A percentile compares a stretch with the other conserved stretches of the same genome.
phyloP scores from a whole-genome alignment of 2,113 vertebrate genomes.

The Pipa parva region DNA sequence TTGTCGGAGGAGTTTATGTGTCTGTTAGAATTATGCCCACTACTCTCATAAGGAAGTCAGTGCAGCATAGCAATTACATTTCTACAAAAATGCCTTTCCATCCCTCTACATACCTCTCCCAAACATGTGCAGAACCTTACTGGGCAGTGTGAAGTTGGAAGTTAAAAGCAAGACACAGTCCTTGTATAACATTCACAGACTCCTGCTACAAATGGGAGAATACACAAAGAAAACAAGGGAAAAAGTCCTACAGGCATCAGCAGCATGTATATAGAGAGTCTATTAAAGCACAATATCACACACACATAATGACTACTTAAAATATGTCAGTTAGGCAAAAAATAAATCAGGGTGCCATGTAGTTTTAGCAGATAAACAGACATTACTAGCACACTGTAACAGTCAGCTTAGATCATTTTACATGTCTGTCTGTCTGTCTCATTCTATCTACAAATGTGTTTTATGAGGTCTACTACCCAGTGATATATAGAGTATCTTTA shows the following conservation, averaged over 20 bases:
- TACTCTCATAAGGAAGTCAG: neutral
- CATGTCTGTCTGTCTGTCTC: no score
- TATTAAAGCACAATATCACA: neutral
- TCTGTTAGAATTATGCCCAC: no score
- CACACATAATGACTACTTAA: no score
- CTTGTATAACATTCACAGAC: slow-evolving; percentile 51
- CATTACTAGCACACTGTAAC: no score
- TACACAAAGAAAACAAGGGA: slow-evolving; percentile 12
- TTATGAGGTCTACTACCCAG: no score
- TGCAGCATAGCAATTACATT: neutral
- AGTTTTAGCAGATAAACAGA: no score
- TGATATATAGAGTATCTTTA: no score
- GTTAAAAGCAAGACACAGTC: slow-evolving; percentile 53
- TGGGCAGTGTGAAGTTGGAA: slow-evolving; percentile 56
- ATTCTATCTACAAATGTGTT: no score
- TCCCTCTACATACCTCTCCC: slow-evolving; percentile 35
- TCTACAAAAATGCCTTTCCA: neutral
- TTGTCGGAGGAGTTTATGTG: no score
- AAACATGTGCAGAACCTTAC: slow-evolving; percentile 58
- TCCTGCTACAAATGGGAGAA: slow-evolving; percentile 23
- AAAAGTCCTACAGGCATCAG: neutral
- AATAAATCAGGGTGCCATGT: no score
- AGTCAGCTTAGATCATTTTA: no score
- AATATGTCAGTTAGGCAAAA: no score
- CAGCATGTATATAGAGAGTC: neutral